These are phyloP conservation scores for Pseudonaja textilis DNA, from an alignment of 2,113 vertebrate species.

Conservation along the genomic window DNA sequence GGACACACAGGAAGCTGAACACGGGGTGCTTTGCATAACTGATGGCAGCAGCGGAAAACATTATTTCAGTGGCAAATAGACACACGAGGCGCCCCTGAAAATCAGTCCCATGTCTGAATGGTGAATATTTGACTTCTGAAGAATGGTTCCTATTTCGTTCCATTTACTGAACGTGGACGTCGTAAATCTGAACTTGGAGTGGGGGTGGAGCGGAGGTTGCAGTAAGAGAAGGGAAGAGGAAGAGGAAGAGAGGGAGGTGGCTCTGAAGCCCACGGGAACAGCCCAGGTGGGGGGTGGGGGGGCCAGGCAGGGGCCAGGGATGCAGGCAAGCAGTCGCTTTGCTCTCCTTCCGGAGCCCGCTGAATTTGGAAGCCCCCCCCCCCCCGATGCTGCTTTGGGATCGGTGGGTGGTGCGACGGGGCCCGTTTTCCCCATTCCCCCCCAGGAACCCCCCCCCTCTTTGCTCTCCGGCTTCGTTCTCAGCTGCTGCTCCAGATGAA, in stretches of 20 bases:
- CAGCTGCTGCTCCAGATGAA: conserved; percentile 90
- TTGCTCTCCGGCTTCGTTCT: accelerated
- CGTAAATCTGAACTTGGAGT: not conserved
- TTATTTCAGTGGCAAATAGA: not conserved
- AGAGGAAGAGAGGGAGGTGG: not conserved
- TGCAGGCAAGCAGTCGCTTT: not conserved
- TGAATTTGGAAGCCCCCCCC: not conserved
- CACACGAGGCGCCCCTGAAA: not conserved
- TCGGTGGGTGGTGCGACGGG: not conserved
- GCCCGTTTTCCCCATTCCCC: no score
- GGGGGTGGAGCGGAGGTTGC: not conserved
- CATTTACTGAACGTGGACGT: not conserved
- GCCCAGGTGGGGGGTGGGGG: not conserved
- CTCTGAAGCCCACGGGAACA: no score
- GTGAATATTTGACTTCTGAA: not conserved
- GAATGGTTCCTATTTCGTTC: not conserved
- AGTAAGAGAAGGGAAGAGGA: not conserved
- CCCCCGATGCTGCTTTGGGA: no score
- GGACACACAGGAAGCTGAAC: not conserved
- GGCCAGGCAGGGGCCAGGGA: not conserved
- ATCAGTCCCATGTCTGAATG: not conserved
- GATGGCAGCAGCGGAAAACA: not conserved
- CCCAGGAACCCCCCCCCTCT: no score
- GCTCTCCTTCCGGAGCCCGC: not conserved
- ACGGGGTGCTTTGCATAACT: not conserved